Evolutionary conservation across 2,113 vertebrate species (phyloP).

Genomic region (Petaurus breviceps): DNA sequence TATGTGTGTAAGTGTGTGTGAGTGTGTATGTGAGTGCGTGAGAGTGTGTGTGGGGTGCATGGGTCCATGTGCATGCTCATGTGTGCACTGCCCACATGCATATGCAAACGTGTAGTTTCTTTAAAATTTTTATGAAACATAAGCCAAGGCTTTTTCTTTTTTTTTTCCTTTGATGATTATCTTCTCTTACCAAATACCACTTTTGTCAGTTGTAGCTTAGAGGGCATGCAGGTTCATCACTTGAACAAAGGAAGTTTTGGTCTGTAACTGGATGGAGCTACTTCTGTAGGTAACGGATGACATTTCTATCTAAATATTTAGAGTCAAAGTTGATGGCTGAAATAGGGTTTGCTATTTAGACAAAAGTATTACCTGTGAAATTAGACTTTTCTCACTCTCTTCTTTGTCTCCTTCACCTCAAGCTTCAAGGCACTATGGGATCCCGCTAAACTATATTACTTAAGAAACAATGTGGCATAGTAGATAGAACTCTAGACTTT

Average conservation of each 20-base stretch:
- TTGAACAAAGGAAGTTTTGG: conserved; percentile 9
- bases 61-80: conserved; percentile 22
- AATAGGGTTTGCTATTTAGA: conserved; percentile 56
- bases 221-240: conserved; percentile 36
- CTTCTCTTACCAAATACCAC: conserved; percentile 49
- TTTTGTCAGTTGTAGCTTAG: conserved; percentile 25
- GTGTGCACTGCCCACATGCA: background rate
- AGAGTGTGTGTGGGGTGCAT: background rate
- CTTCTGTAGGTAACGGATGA: conserved; percentile 1
- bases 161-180: background rate
- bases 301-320: conserved; percentile 56
- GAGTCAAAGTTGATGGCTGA: conserved; percentile 46
- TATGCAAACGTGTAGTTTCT: background rate
- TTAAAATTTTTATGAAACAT: background rate
- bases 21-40: background rate
- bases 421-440: background rate
- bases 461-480: background rate
- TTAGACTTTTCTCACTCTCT: conserved; percentile 5
- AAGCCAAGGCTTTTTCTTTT: background rate
- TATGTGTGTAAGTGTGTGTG: too few relatives aligned
- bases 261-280: conserved; percentile 41
- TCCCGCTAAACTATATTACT: background rate
- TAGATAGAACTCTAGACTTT: background rate
- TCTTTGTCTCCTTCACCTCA: background rate
- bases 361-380: conserved; percentile 54